Conservation (phyloP, 2,113 vertebrate species). For the Aegotheles bennettii region DNA sequence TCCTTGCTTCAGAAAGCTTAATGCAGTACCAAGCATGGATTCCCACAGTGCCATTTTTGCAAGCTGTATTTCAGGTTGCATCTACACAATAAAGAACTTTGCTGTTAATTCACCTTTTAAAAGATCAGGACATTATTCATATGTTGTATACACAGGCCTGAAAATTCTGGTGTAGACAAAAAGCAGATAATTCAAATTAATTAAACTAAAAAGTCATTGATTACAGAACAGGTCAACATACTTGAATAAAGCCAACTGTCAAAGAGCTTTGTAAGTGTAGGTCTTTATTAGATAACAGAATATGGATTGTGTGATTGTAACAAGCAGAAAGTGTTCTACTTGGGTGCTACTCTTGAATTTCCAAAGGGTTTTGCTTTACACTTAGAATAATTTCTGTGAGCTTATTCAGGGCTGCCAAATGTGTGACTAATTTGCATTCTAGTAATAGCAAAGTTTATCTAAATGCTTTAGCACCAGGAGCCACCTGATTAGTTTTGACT, state of each 20-base stretch:
- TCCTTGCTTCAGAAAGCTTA: background rate
- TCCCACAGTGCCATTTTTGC: background rate
- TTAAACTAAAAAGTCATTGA: background rate
- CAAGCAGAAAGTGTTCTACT: background rate
- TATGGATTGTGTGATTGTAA: background rate
- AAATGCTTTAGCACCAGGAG: background rate
- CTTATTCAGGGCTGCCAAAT: background rate
- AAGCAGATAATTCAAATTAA: background rate
- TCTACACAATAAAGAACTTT: background rate
- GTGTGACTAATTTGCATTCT: background rate
- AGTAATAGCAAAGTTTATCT: background rate
- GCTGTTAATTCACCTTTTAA: background rate
- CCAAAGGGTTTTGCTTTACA: background rate
- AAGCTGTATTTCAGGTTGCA: background rate
- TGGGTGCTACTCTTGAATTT: background rate
- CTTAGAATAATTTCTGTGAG: background rate
- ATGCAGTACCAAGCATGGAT: background rate
- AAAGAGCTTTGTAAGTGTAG: background rate
- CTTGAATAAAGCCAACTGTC: background rate
- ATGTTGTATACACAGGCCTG: background rate
- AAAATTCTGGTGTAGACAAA: background rate
- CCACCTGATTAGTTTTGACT: background rate
- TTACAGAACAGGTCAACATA: background rate
- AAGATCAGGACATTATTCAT: background rate
- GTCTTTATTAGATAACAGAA: background rate